A percentile compares a stretch with the other conserved stretches of the same genome.
Conservation (phyloP, 37 sponge, comb jelly and placozoan genomes). For the Cladorhizidae sp. region DNA sequence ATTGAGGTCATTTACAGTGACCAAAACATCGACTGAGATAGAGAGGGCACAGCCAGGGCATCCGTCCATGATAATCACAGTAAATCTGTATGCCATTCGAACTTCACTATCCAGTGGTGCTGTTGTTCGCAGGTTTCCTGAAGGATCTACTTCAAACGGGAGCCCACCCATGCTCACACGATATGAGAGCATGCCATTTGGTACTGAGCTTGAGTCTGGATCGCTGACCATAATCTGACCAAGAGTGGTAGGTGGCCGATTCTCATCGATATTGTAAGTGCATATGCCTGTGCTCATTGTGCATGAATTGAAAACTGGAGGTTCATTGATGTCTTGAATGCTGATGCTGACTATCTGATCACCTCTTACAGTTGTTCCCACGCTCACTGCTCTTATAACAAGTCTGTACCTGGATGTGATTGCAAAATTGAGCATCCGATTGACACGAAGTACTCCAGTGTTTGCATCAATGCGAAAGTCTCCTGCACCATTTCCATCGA, state of each 20-base stretch:
- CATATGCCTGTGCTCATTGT: slow-evolving; percentile 15
- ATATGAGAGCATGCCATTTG: slow-evolving; percentile 61
- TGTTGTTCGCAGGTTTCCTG: slow-evolving; percentile 25
- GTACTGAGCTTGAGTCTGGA: slow-evolving; percentile 32
- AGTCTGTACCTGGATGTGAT: slow-evolving; percentile 24
- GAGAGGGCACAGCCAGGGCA: slow-evolving; percentile 17
- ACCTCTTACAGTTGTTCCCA: background rate
- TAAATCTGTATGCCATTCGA: slow-evolving; percentile 2
- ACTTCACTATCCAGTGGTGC: slow-evolving; percentile 26
- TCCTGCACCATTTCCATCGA: slow-evolving; percentile 24
- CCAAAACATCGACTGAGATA: slow-evolving; percentile 14
- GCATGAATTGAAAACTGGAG: slow-evolving; percentile 55
- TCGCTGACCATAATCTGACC: slow-evolving; percentile 57
- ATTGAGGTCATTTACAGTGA: slow-evolving; percentile 52
- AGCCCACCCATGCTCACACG: background rate
- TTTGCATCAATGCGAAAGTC: slow-evolving; percentile 42
- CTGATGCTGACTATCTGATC: background rate
- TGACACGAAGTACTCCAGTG: slow-evolving; percentile 45
- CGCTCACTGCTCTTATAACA: slow-evolving; percentile 7
- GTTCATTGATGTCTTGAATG: slow-evolving; percentile 16
- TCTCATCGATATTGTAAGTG: slow-evolving; percentile 35
- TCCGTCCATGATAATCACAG: slow-evolving; percentile 46
- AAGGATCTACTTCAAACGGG: slow-evolving; percentile 28
- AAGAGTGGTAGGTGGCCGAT: background rate
- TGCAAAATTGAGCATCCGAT: slow-evolving; percentile 25